phyloP scores from a whole-genome alignment of 2,888 invertebrate species.

The Acanthosepion lycidas region DNA sequence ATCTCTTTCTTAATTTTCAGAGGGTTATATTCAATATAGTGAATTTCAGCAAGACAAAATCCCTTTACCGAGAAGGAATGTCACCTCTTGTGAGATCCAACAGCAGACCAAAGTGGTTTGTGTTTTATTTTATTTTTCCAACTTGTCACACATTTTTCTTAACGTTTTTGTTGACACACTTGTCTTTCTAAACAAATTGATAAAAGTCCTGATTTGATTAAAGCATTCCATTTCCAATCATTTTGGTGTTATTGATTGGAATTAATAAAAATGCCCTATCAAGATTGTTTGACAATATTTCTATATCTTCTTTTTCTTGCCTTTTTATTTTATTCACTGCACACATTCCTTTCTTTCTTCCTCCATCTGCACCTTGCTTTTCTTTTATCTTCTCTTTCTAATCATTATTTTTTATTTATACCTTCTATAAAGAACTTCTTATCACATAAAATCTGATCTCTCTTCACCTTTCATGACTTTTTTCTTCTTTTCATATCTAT shows the following conservation, averaged over 20 bases:
- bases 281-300: background rate
- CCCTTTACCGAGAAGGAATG: conserved; percentile 90
- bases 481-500: background rate
- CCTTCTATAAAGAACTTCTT: background rate
- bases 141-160: background rate
- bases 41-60: conserved; percentile 93
- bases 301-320: background rate
- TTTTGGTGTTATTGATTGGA: background rate
- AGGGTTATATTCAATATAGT: conserved; percentile 97
- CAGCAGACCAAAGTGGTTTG: conserved; percentile 91
- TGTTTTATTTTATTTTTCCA: conserved; percentile 48
- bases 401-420: background rate
- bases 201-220: background rate
- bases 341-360: background rate
- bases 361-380: background rate
- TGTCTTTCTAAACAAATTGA: background rate
- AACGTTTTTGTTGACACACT: background rate
- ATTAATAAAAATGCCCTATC: background rate
- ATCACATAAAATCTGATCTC: background rate
- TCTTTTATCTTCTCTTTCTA: background rate
- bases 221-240: background rate
- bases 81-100: conserved; percentile 95
- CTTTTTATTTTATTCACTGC: background rate
- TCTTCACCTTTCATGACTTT: background rate
- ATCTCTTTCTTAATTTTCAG: conserved; percentile 79